Evolutionary conservation across 2,888 invertebrate species (phyloP).

Genomic region (Shargacucullia verbasci): DNA sequence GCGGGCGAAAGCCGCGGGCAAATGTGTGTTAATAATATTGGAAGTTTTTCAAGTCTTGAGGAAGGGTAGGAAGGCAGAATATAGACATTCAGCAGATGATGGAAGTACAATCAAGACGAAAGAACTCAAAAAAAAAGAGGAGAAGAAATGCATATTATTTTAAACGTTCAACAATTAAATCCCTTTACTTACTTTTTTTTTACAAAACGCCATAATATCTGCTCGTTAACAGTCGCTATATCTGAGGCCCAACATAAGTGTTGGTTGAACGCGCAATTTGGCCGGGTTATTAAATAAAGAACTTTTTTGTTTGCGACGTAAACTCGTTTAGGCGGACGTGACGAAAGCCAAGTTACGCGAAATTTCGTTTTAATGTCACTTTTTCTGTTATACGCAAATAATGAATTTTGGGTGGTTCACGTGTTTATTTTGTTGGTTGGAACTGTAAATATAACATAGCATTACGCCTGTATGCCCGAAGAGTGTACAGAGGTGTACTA

Average conservation of each 20-base stretch:
- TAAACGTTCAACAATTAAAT: neutral
- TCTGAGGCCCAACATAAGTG: slow-evolving; percentile 53
- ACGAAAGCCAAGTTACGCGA: slow-evolving; percentile 42
- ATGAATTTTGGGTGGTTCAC: slow-evolving; percentile 13
- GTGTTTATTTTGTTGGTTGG: slow-evolving; percentile 12
- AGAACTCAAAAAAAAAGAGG: too few species aligned
- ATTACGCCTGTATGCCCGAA: too few species aligned
- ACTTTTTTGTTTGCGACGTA: slow-evolving; percentile 57
- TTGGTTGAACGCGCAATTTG: slow-evolving; percentile 58
- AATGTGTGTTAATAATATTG: too few species aligned
- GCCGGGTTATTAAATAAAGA: slow-evolving; percentile 60
- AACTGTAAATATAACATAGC: slow-evolving; percentile 2
- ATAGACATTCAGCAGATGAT: too few species aligned
- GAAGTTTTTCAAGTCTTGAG: too few species aligned
- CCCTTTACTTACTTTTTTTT: slow-evolving; percentile 20
- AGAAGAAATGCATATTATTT: too few species aligned
- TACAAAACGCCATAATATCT: slow-evolving; percentile 26
- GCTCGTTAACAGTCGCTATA: slow-evolving; percentile 22
- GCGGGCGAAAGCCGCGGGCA: too few species aligned
- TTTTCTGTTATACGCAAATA: slow-evolving; percentile 46
- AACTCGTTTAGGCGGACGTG: slow-evolving; percentile 57
- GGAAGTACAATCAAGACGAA: too few species aligned
- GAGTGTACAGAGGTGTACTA: too few species aligned
- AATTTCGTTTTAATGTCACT: slow-evolving; percentile 48
- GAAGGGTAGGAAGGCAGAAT: too few species aligned